Evolutionary conservation across 2,797 vertebrate species (phyloP).

Genomic region (Manis javanica): DNA sequence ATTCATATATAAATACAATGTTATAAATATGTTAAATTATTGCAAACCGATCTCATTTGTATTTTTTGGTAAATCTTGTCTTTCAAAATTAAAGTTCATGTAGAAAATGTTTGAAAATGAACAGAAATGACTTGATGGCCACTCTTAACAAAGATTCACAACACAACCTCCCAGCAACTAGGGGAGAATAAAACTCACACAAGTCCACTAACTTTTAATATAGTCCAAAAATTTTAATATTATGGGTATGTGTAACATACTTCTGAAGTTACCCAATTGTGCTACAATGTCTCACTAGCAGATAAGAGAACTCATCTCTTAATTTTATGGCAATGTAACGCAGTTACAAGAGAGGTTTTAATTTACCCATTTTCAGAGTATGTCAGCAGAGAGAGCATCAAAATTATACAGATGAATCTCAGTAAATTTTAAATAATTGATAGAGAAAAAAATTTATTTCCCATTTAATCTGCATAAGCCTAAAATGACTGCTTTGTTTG

Average conservation of each 20-base stretch:
- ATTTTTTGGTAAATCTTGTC: not conserved
- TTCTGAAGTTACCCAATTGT: not conserved
- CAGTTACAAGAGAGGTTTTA: not conserved
- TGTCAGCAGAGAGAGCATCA: slow-evolving; percentile 18
- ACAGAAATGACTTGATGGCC: not conserved
- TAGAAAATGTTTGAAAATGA: not conserved
- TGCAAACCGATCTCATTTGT: not conserved
- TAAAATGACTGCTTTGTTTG: not conserved
- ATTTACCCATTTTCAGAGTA: not conserved
- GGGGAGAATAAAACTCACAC: not conserved
- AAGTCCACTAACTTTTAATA: not conserved
- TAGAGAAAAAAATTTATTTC: not conserved
- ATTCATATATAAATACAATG: not conserved
- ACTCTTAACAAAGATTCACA: not conserved
- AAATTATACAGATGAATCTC: not conserved
- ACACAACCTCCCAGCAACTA: not conserved
- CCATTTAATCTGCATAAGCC: not conserved
- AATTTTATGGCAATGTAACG: not conserved
- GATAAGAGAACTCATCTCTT: not conserved
- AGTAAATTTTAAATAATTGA: not conserved
- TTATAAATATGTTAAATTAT: not conserved
- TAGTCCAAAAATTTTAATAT: not conserved
- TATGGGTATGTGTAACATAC: not conserved
- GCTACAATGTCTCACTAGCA: not conserved
- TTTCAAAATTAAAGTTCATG: not conserved